Evolutionary conservation across 2,888 invertebrate species (phyloP).

Genomic region (Mythimna pallens): DNA sequence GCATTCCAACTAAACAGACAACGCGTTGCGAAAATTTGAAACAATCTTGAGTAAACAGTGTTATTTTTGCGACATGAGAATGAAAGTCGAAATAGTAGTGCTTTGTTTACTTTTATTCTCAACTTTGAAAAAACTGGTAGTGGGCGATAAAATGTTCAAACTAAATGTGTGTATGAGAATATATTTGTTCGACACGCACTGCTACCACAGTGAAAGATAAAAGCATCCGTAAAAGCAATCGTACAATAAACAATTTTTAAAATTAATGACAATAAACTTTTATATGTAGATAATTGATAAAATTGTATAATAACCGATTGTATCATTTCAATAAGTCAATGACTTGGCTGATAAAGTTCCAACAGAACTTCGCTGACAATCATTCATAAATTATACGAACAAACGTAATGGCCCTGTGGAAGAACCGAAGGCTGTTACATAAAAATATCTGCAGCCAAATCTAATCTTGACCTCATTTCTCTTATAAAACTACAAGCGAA

Average conservation of each 20-base stretch:
- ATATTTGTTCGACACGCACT: conserved; percentile 2
- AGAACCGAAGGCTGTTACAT: conserved; percentile 71
- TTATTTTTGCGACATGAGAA: conserved; percentile 45
- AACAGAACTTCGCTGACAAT: conserved; percentile 44
- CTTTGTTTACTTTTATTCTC: conserved; percentile 24
- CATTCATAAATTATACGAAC: conserved; percentile 47
- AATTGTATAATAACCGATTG: conserved; percentile 51
- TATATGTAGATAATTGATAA: conserved; percentile 46
- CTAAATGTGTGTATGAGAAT: conserved; percentile 12
- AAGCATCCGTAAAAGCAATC: not conserved
- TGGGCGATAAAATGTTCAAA: conserved; percentile 25
- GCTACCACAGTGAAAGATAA: conserved; percentile 24
- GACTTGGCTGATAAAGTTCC: conserved; percentile 60
- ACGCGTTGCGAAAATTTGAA: conserved; percentile 78
- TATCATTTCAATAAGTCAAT: conserved; percentile 55
- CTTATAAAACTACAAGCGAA: conserved; percentile 74
- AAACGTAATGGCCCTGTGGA: conserved; percentile 42
- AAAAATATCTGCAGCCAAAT: conserved; percentile 67
- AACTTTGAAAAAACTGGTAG: conserved; percentile 19
- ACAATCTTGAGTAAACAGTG: conserved; percentile 62
- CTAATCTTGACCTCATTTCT: conserved; percentile 84
- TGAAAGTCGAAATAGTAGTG: conserved; percentile 35
- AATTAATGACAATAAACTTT: conserved; percentile 38
- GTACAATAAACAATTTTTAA: conserved; percentile 11
- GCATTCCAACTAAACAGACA: conserved; percentile 79